Base-by-base conservation (phyloP, 2,797 vertebrate species). In the Danio tinwini region DNA sequence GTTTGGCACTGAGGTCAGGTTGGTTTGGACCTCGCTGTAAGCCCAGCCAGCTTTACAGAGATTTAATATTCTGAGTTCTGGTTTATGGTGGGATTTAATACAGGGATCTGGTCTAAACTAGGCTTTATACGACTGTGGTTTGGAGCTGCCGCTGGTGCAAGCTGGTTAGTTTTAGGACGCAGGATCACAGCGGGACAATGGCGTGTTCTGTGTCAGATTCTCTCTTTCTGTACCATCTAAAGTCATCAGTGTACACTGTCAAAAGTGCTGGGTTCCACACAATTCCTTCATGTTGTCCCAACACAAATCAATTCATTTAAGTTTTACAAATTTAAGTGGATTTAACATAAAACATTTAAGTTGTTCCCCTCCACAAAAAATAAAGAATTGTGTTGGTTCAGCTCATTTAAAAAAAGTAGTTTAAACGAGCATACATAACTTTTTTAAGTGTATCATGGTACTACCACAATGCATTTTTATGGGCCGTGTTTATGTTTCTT, bases 61-160 rank as follows among this genome's bases (percentile, higher is more conserved):
- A 56, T 72, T 58, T 58, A 72, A 72, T 29, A 72, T 56, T 58
- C 12, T 10, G 9, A 56, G 7, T 72, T 58, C 40, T 72, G 53
- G 69, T 72, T 72, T 72, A 72, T 72, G 53, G 40, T 72, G 40
- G 69, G 69, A 56, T 72, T 72, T 72, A 72, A 72, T 45, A 44
- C 39, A 16, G 17, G 53, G 40, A 45, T 72, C 69, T 72, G 69
- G 69, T 72, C 53, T 72, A 72, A 72, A 72, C 40, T 45, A 58
- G 53, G 53, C 69, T 72, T 72, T 72, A 58, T 56, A 45, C 44
- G 19, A 14, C 13, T 56, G 69, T 45, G 69, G 69, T 72, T 72
- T 72, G 40, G 69, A 72, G 40, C 53, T 45, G 40, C 39, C 7
- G 37, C 17, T 56, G 14, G 3, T 29, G 29, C 52, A 21, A 71